A percentile compares a stretch with the other conserved stretches of the same genome.
phyloP scores from a whole-genome alignment of 2,113 vertebrate genomes.

The Pseudopodoces humilis region DNA sequence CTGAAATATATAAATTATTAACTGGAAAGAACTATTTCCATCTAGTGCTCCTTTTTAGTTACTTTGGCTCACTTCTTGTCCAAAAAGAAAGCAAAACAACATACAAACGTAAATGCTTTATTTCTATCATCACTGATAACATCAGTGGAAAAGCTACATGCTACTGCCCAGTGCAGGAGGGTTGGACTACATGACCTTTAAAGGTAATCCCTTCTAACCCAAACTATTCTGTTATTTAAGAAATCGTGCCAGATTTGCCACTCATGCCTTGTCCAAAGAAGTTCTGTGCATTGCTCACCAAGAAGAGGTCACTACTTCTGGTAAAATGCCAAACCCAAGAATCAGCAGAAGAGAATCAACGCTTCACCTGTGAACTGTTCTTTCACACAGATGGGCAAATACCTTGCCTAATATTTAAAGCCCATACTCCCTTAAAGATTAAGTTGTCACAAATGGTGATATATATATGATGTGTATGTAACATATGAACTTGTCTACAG shows the following conservation, averaged over 20 bases:
- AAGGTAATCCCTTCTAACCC: background rate
- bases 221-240: background rate
- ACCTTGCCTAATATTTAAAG: background rate
- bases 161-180: background rate
- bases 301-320: background rate
- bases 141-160: background rate
- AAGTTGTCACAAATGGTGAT: background rate
- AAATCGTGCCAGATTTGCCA: background rate
- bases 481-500: background rate
- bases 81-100: background rate
- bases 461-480: fast-evolving
- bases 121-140: background rate
- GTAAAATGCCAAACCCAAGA: background rate
- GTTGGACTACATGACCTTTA: background rate
- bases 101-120: background rate
- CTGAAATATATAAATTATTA: background rate
- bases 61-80: background rate
- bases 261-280: background rate
- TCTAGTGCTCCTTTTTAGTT: background rate
- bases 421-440: background rate
- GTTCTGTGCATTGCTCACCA: background rate
- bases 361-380: background rate
- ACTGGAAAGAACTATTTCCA: background rate
- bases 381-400: background rate
- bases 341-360: background rate